Percentiles rank a stretch among this genome's conserved stretches.
These are phyloP conservation scores for Nowickia ferox DNA, from an alignment of 2,888 invertebrate species.

Conservation along the genomic window DNA sequence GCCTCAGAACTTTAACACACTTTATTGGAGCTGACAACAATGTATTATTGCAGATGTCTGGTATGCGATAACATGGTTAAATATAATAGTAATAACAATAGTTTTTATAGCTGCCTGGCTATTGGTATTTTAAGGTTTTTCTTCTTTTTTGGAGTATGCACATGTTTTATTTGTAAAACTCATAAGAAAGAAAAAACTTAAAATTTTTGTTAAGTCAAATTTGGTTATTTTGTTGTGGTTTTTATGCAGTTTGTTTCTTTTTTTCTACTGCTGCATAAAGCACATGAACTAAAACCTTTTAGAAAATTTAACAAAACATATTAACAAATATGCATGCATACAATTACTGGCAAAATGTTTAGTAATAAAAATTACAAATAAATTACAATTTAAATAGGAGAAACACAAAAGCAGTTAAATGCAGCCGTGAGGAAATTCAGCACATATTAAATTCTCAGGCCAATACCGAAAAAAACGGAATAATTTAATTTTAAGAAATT, in stretches of 20 bases:
- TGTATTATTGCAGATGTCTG: constrained; percentile 38
- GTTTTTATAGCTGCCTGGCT: constrained; percentile 45
- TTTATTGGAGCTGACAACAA: constrained; percentile 39
- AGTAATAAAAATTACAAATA: constrained; percentile 48
- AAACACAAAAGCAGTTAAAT: not conserved
- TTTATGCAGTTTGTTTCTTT: constrained; percentile 2
- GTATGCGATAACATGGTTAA: constrained; percentile 32
- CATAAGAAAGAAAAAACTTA: constrained; percentile 4
- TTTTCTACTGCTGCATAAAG: constrained; percentile 13
- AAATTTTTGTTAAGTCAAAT: constrained; percentile 40
- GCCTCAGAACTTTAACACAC: not conserved
- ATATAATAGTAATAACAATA: constrained; percentile 47
- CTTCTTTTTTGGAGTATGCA: not conserved
- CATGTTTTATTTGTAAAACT: constrained; percentile 26
- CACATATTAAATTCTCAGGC: constrained; percentile 34
- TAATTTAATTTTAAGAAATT: constrained; percentile 14
- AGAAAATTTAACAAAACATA: constrained; percentile 3
- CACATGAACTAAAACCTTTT: constrained; percentile 58
- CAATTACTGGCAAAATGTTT: constrained; percentile 30
- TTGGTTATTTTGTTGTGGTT: constrained; percentile 44
- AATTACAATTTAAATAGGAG: constrained; percentile 38
- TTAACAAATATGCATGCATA: constrained; percentile 40
- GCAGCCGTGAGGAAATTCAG: constrained; percentile 3
- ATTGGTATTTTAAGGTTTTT: constrained; percentile 39
- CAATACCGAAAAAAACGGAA: not conserved